phyloP scores from a whole-genome alignment of 2,888 invertebrate species.

The Callyntrura sp. region DNA sequence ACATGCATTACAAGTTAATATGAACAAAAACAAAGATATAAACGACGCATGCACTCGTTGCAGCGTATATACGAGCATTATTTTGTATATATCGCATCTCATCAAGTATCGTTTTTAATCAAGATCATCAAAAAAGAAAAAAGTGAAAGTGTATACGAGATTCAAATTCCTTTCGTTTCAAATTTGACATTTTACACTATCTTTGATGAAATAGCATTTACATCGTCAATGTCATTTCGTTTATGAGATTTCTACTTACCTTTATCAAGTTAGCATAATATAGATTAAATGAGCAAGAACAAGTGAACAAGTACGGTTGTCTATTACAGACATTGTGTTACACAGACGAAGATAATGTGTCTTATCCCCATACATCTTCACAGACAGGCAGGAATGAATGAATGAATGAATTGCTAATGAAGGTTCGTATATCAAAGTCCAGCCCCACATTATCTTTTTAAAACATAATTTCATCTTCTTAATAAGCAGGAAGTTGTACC shows the following conservation, averaged over 20 bases:
- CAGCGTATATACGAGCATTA: not conserved
- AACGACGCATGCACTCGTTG: not conserved
- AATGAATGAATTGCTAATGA: not conserved
- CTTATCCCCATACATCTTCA: not conserved
- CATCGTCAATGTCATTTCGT: conserved; percentile 3
- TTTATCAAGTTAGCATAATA: conserved; percentile 2
- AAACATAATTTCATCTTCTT: conserved; percentile 16
- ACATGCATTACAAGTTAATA: no score
- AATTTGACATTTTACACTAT: conserved; percentile 32
- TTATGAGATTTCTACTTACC: not conserved
- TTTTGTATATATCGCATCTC: not conserved
- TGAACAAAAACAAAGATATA: no score
- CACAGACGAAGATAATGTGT: not conserved
- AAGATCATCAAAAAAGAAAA: conserved; percentile 14
- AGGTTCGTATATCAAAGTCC: not conserved
- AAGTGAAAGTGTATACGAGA: conserved; percentile 43
- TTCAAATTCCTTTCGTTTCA: not conserved
- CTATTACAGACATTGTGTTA: not conserved
- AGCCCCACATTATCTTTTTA: conserved; percentile 19
- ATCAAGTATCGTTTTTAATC: conserved; percentile 14
- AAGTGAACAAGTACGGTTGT: not conserved
- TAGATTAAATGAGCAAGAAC: conserved; percentile 16
- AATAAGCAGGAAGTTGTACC: conserved; percentile 30
- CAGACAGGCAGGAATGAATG: not conserved
- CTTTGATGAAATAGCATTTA: conserved; percentile 28